Base-by-base conservation (phyloP, 2,888 invertebrate genomes). In the Merodon equestris region DNA sequence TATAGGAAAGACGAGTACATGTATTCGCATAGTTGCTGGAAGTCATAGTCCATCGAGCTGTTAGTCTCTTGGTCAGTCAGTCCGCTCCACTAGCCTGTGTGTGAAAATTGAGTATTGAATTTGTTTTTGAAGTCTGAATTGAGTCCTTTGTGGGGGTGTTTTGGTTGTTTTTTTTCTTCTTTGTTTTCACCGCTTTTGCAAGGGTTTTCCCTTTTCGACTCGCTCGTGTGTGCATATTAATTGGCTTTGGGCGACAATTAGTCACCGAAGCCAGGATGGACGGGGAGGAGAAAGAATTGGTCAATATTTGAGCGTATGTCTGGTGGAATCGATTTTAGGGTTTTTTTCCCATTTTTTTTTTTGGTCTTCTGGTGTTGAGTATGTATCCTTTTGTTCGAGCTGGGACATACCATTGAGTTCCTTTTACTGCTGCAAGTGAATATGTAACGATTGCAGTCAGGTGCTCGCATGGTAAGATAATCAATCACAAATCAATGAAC, bases 241-340 rank as follows among this genome's bases (percentile, higher is more conserved):
- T 76, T 71, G 71, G 34, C 76, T 56, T 66, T 61, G 45, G 71
- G 60, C 57, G 58, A 72, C 72, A 77, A 72, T 77, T 77, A 77
- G 76, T 72, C 61, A 67, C 19, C 72, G 71, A 53, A 58, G 27
- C 50, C 18, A 60, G 40, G 7, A 27, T 7, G 27, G 7, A 27
- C 27, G 27, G 7, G 27, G 7, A 50, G 7, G 34, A 42, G 38
- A 27, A 44, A 34, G 42, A 61, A 47, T 38, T 74, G 76, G 76
- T 77, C 76, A 77, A 77, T 72, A 72, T 77, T 72, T 72, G 76
- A 47, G 67, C 72, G 51, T 72, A 77, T 72, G 72, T 77, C 72
- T 77, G 76, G 66, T 47, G 40, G 47, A 72, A 77, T 77, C 76
- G 76, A 77, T 77, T 77, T 61, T 9, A 14, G 18, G 19, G 48